Evolutionary conservation across 2,888 invertebrate species (phyloP), one percentile per base, ranked within the genome.

Genomic region (Prosopocoilus inquinatus): DNA sequence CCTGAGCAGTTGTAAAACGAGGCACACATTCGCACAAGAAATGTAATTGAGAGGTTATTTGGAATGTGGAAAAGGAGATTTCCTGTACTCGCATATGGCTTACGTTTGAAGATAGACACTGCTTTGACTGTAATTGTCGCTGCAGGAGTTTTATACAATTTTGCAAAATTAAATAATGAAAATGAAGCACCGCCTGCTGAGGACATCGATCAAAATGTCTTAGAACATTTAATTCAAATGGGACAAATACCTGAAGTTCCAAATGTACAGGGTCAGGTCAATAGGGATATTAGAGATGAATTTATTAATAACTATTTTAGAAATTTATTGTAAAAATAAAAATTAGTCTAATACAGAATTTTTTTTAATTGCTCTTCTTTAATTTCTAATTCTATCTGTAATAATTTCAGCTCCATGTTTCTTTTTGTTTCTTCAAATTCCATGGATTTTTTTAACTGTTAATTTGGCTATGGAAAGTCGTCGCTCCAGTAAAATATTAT

Each of bases 11-110:
- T 41, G n/a, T 53, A 50, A 9, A 53, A 57, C 45, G 46, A 53
- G 50, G 13, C 54, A 4, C 50, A 69, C 11, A 70, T 70, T 20
- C 49, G 61, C 36, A 70, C 70, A 5, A 56, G 70, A 38, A 68
- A 67, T 54, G 47, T 33, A 36, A 47, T 62, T 38, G 61, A 59
- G 54, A 33, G 60, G 12, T 12, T 47, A 1, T 58, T 61, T 59
- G 61, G 61, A 28, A 7, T 28, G 7, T 28, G 20, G 20, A 28
- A 28, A 28, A 28, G 20, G 34, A 46, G 64, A 12, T 64, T 65
- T 54, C 62, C 60, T 11, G 39, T 52, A 16, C 15, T 60, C 9
- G 50, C 55, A 45, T 44, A 52, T 55, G 33, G 53, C 59, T 34
- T 36, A 13, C 50, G 55, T 2, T 43, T 55, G 50, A 58, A 56